A percentile compares a stretch with the other conserved stretches of the same genome.
These are phyloP conservation scores for Jacana jacana DNA, from an alignment of 2,113 vertebrate genomes.

Conservation along the genomic window DNA sequence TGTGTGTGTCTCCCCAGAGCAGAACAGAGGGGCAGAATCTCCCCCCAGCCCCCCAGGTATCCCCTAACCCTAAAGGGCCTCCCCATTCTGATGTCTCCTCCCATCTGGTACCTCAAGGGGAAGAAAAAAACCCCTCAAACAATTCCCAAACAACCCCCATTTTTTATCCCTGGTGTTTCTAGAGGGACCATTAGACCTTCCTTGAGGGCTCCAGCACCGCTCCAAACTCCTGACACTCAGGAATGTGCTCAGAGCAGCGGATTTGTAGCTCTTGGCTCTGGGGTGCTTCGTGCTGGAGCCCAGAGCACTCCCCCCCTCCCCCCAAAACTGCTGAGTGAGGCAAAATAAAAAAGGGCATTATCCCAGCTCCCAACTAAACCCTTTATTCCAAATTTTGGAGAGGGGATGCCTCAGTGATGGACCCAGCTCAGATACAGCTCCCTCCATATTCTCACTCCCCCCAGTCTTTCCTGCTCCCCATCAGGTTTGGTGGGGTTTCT, in stretches of 20 bases:
- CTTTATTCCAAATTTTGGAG: not conserved
- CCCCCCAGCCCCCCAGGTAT: not conserved
- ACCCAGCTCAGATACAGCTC: not conserved
- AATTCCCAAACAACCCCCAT: not conserved
- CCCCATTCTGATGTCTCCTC: not conserved
- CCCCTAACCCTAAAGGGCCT: not conserved
- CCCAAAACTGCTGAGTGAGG: not conserved
- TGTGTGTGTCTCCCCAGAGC: too few relatives aligned
- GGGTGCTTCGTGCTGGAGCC: not conserved
- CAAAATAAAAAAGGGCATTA: not conserved
- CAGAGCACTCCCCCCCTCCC: too few relatives aligned
- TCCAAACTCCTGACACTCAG: not conserved
- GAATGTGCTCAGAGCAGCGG: not conserved
- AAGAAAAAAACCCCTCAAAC: too few relatives aligned
- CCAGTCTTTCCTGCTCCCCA: not conserved
- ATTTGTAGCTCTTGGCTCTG: not conserved
- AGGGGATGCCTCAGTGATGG: not conserved
- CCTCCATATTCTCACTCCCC: fast-evolving
- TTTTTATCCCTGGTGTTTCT: fast-evolving
- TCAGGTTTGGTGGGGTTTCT: not conserved
- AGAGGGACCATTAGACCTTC: not conserved
- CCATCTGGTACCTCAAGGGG: not conserved
- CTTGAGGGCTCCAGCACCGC: not conserved
- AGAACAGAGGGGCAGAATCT: not conserved
- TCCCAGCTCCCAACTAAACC: not conserved